These are phyloP conservation scores for Dastarcus helophoroides DNA, from an alignment of 2,888 invertebrate species.

Conservation along the genomic window DNA sequence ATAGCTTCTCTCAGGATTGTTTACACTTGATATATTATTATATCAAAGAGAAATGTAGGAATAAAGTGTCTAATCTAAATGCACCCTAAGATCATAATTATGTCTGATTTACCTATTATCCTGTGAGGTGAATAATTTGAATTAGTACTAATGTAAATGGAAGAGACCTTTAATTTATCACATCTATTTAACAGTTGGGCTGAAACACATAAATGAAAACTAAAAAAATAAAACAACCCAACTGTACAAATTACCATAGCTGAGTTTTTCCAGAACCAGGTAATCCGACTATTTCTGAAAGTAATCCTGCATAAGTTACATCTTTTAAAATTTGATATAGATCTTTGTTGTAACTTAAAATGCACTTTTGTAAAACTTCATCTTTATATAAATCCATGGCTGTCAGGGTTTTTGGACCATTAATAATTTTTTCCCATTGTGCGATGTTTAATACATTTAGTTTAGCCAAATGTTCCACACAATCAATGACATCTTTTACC, in stretches of 20 bases:
- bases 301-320: not conserved
- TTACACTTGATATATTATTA: too few relatives aligned
- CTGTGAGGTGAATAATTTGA: too few relatives aligned
- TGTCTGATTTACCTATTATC: too few relatives aligned
- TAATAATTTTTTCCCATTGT: conserved; percentile 4
- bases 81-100: too few relatives aligned
- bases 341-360: not conserved
- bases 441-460: too few relatives aligned
- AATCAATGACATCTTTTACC: not conserved
- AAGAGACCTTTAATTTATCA: too few relatives aligned
- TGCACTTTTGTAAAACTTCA: not conserved
- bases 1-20: too few relatives aligned
- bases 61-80: too few relatives aligned
- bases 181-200: too few relatives aligned
- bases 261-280: not conserved
- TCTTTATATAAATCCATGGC: conserved; percentile 1
- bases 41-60: too few relatives aligned
- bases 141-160: too few relatives aligned
- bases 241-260: not conserved
- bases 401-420: conserved; percentile 3
- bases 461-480: not conserved
- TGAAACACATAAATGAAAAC: conserved; percentile 1
- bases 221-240: not conserved
- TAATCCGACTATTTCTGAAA: not conserved
- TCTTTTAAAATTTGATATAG: not conserved